These are phyloP conservation scores for Orthonychiurus folsomi DNA, from an alignment of 2,888 invertebrate species.

Conservation along the genomic window DNA sequence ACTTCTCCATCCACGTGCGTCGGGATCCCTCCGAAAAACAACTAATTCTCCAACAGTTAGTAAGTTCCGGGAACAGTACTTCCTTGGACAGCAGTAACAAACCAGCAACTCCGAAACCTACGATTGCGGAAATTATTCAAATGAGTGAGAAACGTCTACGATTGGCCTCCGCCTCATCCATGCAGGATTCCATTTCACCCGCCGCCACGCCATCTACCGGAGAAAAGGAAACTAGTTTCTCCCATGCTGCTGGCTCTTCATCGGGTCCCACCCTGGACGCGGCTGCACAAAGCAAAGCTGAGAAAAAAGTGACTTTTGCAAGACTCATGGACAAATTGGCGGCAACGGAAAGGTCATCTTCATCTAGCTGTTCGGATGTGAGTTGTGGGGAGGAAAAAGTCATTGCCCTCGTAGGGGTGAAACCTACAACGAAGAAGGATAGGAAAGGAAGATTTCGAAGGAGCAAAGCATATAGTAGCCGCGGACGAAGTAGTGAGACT, in stretches of 20 bases:
- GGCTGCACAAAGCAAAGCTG: constrained; percentile 27
- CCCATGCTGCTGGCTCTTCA: constrained; percentile 11
- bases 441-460: constrained; percentile 36
- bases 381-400: constrained; percentile 41
- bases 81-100: constrained; percentile 48
- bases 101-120: constrained; percentile 56
- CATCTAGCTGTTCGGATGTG: constrained; percentile 50
- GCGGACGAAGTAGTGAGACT: constrained; percentile 55
- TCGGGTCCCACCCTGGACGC: constrained; percentile 16
- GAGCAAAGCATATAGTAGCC: constrained; percentile 61
- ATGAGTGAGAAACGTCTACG: constrained; percentile 55
- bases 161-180: constrained; percentile 34
- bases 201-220: neutral
- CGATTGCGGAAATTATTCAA: constrained; percentile 64
- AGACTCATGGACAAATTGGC: constrained; percentile 37
- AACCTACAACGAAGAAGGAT: constrained; percentile 34
- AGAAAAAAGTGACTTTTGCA: constrained; percentile 44
- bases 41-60: constrained; percentile 67
- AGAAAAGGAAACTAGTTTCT: constrained; percentile 35
- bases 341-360: constrained; percentile 43
- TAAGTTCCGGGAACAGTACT: constrained; percentile 42
- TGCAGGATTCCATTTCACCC: neutral
- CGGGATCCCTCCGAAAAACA: constrained; percentile 57
- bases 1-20: constrained; percentile 58
- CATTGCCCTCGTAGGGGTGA: constrained; percentile 14